Percentiles rank a stretch among this genome's conserved stretches.
phyloP scores from a whole-genome alignment of 2,113 vertebrate genomes.

The Myotis davidii region DNA sequence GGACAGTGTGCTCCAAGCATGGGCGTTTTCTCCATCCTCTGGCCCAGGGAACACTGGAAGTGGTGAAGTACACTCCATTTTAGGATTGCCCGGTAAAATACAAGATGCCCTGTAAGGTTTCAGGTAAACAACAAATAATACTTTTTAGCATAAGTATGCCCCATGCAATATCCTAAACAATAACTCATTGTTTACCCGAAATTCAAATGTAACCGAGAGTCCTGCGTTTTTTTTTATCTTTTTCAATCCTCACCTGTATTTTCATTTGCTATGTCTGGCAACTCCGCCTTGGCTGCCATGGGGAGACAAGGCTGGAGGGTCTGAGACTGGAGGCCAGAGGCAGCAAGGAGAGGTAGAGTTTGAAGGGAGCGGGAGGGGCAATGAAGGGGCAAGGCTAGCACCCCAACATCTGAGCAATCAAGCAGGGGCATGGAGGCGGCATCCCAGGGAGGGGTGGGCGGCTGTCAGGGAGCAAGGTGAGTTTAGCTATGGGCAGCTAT shows the following conservation, averaged over 20 bases:
- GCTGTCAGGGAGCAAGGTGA: background rate
- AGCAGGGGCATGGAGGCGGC: background rate
- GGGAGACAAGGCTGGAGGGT: background rate
- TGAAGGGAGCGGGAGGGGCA: background rate
- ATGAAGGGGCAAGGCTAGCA: background rate
- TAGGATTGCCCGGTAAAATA: background rate
- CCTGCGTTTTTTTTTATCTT: background rate
- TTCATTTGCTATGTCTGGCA: background rate
- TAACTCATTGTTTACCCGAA: background rate
- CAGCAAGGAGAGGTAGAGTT: background rate
- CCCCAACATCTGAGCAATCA: background rate
- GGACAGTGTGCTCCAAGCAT: background rate
- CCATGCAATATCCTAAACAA: background rate
- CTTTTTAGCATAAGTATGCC: background rate
- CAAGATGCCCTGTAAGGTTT: background rate
- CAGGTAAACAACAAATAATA: background rate
- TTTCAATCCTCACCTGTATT: background rate
- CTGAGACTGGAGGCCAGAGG: background rate
- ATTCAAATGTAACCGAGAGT: slow-evolving; percentile 19
- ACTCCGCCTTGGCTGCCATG: background rate
- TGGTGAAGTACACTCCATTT: background rate
- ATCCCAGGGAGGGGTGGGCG: background rate
- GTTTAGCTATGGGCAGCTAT: background rate
- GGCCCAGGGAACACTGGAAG: background rate
- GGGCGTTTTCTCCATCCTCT: background rate